Conservation (phyloP, 2,888 invertebrate genomes). For the Drosophila kambysellisi region DNA sequence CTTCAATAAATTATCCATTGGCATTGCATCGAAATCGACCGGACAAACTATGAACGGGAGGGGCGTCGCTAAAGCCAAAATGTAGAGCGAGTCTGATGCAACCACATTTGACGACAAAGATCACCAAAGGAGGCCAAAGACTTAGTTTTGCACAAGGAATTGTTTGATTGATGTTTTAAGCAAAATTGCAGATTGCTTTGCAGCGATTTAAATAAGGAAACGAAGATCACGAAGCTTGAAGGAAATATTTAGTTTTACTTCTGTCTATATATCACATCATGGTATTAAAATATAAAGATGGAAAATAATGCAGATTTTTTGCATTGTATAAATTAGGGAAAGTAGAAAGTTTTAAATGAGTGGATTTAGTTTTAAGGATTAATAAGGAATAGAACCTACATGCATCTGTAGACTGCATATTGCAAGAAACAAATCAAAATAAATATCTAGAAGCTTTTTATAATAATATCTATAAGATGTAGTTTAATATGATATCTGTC, state of each 20-base stretch:
- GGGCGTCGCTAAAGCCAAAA: slow-evolving; percentile 62
- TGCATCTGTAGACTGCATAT: not conserved
- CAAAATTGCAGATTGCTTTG: not conserved
- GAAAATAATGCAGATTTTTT: not conserved
- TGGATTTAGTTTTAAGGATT: not conserved
- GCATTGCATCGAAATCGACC: slow-evolving; percentile 9
- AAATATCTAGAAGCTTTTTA: not conserved
- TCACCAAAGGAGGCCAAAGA: not conserved
- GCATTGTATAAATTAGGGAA: not conserved
- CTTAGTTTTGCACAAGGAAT: not conserved
- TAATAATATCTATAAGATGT: not conserved
- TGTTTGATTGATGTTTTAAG: not conserved
- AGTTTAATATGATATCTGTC: not conserved
- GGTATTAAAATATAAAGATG: not conserved
- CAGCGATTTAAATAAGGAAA: not conserved
- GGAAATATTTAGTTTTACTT: not conserved
- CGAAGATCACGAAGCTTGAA: too few relatives aligned
- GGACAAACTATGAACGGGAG: slow-evolving; percentile 13
- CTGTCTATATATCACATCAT: not conserved
- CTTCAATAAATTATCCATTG: slow-evolving; percentile 59
- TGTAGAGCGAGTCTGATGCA: slow-evolving; percentile 61
- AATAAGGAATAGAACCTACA: not conserved
- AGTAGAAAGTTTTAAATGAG: not conserved
- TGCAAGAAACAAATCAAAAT: not conserved
- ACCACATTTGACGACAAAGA: slow-evolving; percentile 18